phyloP scores from a whole-genome alignment of 2,113 vertebrate species.

The Trichomycterus rosablanca region DNA sequence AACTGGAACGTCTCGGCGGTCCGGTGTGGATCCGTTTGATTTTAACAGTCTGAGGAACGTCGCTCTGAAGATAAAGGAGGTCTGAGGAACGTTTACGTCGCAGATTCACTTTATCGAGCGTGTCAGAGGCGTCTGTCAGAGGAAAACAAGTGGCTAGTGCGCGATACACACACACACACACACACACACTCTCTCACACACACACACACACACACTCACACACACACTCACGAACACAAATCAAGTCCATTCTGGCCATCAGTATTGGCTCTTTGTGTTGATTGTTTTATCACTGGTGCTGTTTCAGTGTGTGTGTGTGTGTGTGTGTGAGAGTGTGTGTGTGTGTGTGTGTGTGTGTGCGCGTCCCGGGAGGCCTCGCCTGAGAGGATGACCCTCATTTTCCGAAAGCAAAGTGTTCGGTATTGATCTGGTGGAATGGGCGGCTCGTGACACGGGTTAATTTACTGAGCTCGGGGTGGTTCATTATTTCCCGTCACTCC shows the following conservation, averaged over 20 bases:
- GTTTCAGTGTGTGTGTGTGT: slow-evolving; percentile 16
- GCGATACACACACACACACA: slow-evolving; percentile 33
- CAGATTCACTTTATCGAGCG: slow-evolving; percentile 69
- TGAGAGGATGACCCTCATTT: slow-evolving; percentile 70
- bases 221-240: slow-evolving; percentile 9
- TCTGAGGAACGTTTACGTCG: slow-evolving; percentile 67
- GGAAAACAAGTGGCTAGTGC: slow-evolving; percentile 53
- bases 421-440: slow-evolving; percentile 70
- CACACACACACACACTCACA: slow-evolving; percentile 5
- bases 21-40: slow-evolving; percentile 18
- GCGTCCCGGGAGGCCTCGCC: slow-evolving; percentile 19
- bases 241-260: slow-evolving; percentile 9
- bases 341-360: slow-evolving; percentile 14
- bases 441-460: slow-evolving; percentile 68
- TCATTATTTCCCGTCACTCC: slow-evolving; percentile 74
- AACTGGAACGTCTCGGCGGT: slow-evolving; percentile 21
- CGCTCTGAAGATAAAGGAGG: slow-evolving; percentile 58
- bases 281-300: slow-evolving; percentile 72
- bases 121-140: slow-evolving; percentile 26
- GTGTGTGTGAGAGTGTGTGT: slow-evolving; percentile 23
- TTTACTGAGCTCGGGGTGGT: slow-evolving; percentile 68
- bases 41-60: not conserved
- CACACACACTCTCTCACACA: not conserved
- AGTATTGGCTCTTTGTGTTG: slow-evolving; percentile 67
- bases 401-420: slow-evolving; percentile 73